Evolutionary conservation across 2,888 invertebrate genomes (phyloP), one percentile per base, ranked within the genome.

Genomic region (Phyllotreta striolata): DNA sequence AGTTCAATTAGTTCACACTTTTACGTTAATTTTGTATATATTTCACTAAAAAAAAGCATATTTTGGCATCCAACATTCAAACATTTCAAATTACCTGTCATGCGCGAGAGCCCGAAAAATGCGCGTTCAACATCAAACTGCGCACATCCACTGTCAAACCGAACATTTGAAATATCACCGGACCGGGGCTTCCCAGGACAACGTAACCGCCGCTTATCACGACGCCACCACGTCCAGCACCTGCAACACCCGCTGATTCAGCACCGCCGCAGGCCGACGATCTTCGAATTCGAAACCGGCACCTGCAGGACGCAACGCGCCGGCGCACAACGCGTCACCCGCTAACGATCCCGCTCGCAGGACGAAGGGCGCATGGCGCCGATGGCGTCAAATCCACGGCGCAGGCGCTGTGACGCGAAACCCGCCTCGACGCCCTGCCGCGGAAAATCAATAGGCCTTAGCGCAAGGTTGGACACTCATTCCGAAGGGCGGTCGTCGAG

Each of bases 271-370:
- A 46, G 37, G 7, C 38, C n/a, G 39, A 52, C 34, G 38, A 56
- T 56, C 12, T 35, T 46, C 39, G 37, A 56, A 46, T 56, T 14
- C 46, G 46, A 46, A 52, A 38, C 13, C 39, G 52, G 3, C 4
- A 10, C 13, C 8, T 52, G 49, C 57, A 46, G 12, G 13, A 35
- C 34, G 3, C 13, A 40, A 3, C 13, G 47, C 57, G 52, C 65
- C 58, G 37, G 46, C 47, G 62, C 55, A 55, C 12, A 41, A 41
- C 49, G 49, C 47, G 62, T 38, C 55, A 12, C 51, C 35, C 37
- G 54, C 46, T 65, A 65, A 62, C 65, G 65, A 65, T 65, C 62
- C 47, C 34, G 24, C 1, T 43, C 37, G 60, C 62, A 55, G 43
- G 51, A 58, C 40, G 39, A 43, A 52, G 46, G 55, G 62, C 65